Evolutionary conservation across 2,888 invertebrate species (phyloP), one percentile per base, ranked within the genome.

Genomic region (Yponomeuta cagnagella): DNA sequence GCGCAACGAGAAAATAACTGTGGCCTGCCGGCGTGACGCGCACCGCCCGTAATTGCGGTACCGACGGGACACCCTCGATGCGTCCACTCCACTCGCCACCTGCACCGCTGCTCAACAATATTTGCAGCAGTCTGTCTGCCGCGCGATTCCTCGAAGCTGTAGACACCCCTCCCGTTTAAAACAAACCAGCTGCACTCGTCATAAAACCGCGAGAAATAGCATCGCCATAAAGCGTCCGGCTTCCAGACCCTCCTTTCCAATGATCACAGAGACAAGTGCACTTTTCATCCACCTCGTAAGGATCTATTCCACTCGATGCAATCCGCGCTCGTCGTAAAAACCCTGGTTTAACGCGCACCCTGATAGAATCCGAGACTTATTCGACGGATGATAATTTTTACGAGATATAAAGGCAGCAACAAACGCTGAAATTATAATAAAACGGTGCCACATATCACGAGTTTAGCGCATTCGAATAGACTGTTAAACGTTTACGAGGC

Each of bases 401-500:
- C 65, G 71, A 71, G 63, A 69, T 63, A 48, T 69, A 66, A 69
- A 66, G 63, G 63, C 37, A 69, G 63, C 65, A 66, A 70, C 70
- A 72, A 65, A 70, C 69, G 70, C 66, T 70, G 48, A 71, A 72
- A 70, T 69, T 63, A 69, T 72, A 72, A 72, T 72, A 72, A 72
- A 72, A 72, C n/a, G 70, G 48, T 31, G 58, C 69, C 69, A 68
- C 52, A 58, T 69, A 64, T 48, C 70, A 67, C 67, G 37, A 66
- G 48, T 67, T 72, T 72, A 72, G 70, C 72, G 71, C 72, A 71
- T 72, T 37, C 30, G 33, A 69, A 72, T 69, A 33, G 72, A 48
- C 72, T 71, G 70, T 73, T 70, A 73, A 73, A 70, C 23, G 66
- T 73, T 73, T 71, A 73, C 71, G 66, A 71, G 23, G 15, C 5